These are phyloP conservation scores for Hemistola chrysoprasaria DNA, from an alignment of 2,888 invertebrate species.

Conservation along the genomic window DNA sequence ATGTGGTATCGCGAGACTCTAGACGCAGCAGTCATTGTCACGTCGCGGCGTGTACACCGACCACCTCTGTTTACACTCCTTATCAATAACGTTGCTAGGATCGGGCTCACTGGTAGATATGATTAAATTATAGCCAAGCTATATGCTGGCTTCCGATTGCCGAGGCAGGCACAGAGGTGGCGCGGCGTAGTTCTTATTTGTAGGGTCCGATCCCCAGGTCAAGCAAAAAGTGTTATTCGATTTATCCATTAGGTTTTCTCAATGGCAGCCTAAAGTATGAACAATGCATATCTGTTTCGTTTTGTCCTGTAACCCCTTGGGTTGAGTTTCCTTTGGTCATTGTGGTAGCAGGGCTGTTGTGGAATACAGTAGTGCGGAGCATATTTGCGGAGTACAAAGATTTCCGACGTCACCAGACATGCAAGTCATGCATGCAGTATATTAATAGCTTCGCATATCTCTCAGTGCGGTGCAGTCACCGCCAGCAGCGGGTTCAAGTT, in stretches of 20 bases:
- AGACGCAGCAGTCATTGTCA: slow-evolving; percentile 69
- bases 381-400: not conserved
- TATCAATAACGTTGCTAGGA: slow-evolving; percentile 65
- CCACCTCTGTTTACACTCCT: slow-evolving; percentile 65
- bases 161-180: too few relatives aligned
- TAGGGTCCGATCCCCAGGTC: too few relatives aligned
- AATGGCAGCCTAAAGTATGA: too few relatives aligned
- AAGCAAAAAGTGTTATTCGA: too few relatives aligned
- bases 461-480: slow-evolving; percentile 42
- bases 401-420: slow-evolving; percentile 4
- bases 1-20: slow-evolving; percentile 34
- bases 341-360: too few relatives aligned
- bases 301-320: too few relatives aligned
- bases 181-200: too few relatives aligned
- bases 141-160: too few relatives aligned
- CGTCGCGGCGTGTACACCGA: slow-evolving; percentile 58
- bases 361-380: too few relatives aligned
- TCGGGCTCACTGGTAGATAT: slow-evolving; percentile 37
- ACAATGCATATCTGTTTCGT: too few relatives aligned
- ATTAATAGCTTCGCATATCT: slow-evolving; percentile 24
- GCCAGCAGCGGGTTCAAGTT: slow-evolving; percentile 73
- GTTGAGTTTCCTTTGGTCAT: too few relatives aligned
- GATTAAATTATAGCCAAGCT: not conserved
- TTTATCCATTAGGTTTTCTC: too few relatives aligned
- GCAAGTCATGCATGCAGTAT: not conserved